Conservation (phyloP, 2,797 vertebrate species). For the Periophthalmus magnuspinnatus region DNA sequence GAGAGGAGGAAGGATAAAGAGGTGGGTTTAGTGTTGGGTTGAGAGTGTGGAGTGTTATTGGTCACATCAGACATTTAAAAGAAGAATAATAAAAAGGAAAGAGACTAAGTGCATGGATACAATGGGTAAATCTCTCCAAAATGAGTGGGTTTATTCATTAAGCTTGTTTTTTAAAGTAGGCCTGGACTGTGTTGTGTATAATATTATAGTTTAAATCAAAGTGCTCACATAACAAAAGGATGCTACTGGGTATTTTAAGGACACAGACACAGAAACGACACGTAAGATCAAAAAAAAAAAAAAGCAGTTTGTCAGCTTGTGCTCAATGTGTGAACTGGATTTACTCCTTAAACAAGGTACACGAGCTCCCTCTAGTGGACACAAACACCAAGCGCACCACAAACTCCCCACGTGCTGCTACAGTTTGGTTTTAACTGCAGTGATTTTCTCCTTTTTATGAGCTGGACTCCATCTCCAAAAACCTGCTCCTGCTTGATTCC, state of each 20-base stretch:
- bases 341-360: neutral
- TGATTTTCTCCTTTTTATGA: no score
- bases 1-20: neutral
- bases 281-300: neutral
- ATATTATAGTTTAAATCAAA: neutral
- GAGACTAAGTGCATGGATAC: no score
- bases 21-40: neutral
- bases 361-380: slow-evolving; percentile 1
- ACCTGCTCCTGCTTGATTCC: no score
- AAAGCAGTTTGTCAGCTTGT: no score
- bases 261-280: neutral
- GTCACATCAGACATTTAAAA: neutral
- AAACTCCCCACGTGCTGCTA: neutral
- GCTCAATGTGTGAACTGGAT: neutral
- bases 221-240: neutral
- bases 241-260: neutral
- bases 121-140: no score
- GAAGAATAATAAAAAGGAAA: no score
- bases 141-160: no score
- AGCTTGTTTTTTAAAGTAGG: neutral
- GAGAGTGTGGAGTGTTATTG: neutral
- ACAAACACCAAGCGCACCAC: neutral
- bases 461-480: no score
- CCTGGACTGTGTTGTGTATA: neutral
- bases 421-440: no score